A percentile compares a stretch with the other conserved stretches of the same genome.
Conservation (phyloP, 2,797 vertebrate genomes). For the Hapalemur alaotrensis region DNA sequence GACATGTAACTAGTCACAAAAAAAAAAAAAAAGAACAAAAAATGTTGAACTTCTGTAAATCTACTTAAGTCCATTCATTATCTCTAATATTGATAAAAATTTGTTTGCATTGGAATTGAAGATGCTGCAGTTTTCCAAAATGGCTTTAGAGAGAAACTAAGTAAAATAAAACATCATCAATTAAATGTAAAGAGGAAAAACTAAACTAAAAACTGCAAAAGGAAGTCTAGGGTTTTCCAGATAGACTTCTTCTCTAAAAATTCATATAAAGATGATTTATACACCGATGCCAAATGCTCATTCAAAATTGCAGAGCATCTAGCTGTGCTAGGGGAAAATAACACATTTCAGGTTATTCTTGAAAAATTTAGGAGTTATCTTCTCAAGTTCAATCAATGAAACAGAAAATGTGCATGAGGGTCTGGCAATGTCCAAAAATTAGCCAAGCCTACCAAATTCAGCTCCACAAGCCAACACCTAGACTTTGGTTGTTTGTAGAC, state of each 20-base stretch:
- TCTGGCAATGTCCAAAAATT: background rate
- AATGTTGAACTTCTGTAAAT: background rate
- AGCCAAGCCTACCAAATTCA: background rate
- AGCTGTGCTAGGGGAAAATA: background rate
- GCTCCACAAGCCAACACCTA: background rate
- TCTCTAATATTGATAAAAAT: slow-evolving; percentile 22
- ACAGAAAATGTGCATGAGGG: background rate
- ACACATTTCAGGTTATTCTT: background rate
- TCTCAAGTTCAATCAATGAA: background rate
- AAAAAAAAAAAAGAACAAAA: background rate
- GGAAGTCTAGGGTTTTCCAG: background rate
- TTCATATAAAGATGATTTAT: background rate
- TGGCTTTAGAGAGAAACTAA: background rate
- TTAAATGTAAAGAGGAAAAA: slow-evolving; percentile 5
- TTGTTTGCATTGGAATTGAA: background rate
- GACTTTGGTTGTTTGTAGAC: background rate
- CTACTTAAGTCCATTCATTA: slow-evolving; percentile 15
- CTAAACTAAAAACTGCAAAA: background rate
- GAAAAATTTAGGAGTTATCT: slow-evolving; percentile 5
- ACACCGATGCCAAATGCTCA: background rate
- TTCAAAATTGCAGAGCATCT: slow-evolving; percentile 1
- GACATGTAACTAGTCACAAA: background rate
- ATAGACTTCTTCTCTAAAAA: background rate
- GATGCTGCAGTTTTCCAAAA: background rate
- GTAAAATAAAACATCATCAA: slow-evolving; percentile 26